phyloP scores from a whole-genome alignment of 2,797 vertebrate species.

The Ctenochaetus hawaiiensis region DNA sequence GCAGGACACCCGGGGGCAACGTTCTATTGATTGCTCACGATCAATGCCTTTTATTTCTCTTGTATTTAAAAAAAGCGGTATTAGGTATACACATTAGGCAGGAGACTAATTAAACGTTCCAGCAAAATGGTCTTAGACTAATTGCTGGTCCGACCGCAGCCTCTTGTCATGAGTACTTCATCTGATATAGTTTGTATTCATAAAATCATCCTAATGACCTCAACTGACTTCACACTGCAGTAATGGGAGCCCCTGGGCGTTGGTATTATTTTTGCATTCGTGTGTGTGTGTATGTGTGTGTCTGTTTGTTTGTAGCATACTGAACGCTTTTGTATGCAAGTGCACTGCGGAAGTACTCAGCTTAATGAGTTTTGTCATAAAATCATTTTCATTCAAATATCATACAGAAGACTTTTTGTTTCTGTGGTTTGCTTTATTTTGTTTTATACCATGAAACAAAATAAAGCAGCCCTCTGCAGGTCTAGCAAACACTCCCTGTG shows the following conservation, averaged over 20 bases:
- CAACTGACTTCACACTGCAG: slow-evolving; percentile 60
- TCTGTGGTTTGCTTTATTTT: neutral
- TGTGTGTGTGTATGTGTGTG: slow-evolving; percentile 9
- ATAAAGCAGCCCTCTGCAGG: too few species aligned
- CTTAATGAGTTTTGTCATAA: slow-evolving; percentile 13
- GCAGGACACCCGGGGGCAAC: slow-evolving; percentile 37
- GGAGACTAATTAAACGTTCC: slow-evolving; percentile 68
- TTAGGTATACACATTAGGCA: slow-evolving; percentile 32
- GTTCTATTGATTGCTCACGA: slow-evolving; percentile 62
- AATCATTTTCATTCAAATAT: slow-evolving; percentile 16
- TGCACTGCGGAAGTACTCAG: slow-evolving; percentile 24
- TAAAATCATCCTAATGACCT: slow-evolving; percentile 70
- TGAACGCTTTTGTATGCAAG: slow-evolving; percentile 1
- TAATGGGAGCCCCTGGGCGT: slow-evolving; percentile 37
- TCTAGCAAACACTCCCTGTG: neutral
- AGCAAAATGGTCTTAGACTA: slow-evolving; percentile 61
- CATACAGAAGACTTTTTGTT: neutral
- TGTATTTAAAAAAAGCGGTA: slow-evolving; percentile 67
- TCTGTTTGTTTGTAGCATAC: slow-evolving; percentile 21
- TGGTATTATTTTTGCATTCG: slow-evolving; percentile 5
- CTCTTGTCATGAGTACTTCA: slow-evolving; percentile 68
- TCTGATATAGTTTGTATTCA: slow-evolving; percentile 68
- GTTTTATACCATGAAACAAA: neutral
- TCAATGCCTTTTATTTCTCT: slow-evolving; percentile 73
- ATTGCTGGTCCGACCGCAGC: slow-evolving; percentile 51